Conservation (phyloP, 2,113 vertebrate genomes). For the Macrotis lagotis region DNA sequence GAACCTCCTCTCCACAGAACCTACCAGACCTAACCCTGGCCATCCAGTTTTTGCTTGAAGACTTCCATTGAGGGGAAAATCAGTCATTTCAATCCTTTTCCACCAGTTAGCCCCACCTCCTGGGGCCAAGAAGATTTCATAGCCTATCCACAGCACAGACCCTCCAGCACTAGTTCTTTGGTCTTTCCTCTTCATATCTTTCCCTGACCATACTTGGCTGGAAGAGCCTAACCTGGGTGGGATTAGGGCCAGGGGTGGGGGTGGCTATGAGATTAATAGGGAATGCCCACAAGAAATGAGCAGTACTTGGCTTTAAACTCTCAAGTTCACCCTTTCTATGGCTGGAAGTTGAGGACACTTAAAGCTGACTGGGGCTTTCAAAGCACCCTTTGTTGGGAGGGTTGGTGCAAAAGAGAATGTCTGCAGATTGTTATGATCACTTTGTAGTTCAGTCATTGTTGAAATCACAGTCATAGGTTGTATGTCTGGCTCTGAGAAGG, state of each 20-base stretch:
- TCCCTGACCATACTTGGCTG: too few species aligned
- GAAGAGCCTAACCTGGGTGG: too few species aligned
- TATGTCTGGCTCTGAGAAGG: too few species aligned
- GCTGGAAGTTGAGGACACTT: background rate
- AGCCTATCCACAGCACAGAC: too few species aligned
- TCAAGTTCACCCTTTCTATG: too few species aligned
- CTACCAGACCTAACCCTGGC: background rate
- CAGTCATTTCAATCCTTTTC: background rate
- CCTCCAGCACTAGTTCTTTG: background rate
- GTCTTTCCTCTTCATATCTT: background rate
- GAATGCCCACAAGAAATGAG: too few species aligned
- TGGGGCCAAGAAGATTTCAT: background rate
- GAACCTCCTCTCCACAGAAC: background rate
- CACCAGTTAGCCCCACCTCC: background rate
- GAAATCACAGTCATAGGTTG: too few species aligned
- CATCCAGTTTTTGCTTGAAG: background rate
- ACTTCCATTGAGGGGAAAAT: background rate
- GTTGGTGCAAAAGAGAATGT: background rate
- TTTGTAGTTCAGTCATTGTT: background rate
- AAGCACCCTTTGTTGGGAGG: background rate
- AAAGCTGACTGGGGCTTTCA: background rate
- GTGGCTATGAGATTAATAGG: background rate
- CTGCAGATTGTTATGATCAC: background rate
- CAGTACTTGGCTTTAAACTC: too few species aligned
- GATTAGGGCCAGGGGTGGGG: too few species aligned